These are phyloP conservation scores for Labia minor DNA, from an alignment of 2,888 invertebrate genomes.

Conservation along the genomic window DNA sequence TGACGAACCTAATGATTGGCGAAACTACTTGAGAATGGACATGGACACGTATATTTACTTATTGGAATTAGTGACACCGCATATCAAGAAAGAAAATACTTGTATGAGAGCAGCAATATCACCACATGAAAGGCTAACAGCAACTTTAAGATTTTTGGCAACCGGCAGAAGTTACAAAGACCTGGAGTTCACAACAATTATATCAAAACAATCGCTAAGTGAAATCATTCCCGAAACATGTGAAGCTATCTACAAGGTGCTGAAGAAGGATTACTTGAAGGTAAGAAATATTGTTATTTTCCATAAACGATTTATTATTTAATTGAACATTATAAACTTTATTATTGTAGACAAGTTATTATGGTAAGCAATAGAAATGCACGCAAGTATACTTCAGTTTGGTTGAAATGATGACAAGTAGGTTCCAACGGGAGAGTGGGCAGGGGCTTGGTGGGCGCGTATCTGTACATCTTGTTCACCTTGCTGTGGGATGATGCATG, in stretches of 20 bases:
- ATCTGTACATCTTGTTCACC: conserved; percentile 26
- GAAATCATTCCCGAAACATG: conserved; percentile 22
- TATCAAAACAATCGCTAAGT: conserved; percentile 19
- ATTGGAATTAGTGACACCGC: not conserved
- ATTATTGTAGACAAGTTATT: conserved; percentile 16
- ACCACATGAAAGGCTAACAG: not conserved
- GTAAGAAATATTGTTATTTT: no score
- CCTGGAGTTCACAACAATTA: conserved; percentile 22
- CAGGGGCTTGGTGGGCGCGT: conserved; percentile 18
- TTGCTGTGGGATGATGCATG: conserved; percentile 27
- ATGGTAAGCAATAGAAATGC: conserved; percentile 24
- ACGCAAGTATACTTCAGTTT: conserved; percentile 26
- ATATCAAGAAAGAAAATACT: not conserved
- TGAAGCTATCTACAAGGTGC: conserved; percentile 21
- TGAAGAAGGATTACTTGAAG: conserved; percentile 22
- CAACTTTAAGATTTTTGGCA: conserved; percentile 23
- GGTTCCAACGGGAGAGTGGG: conserved; percentile 24
- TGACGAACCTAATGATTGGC: not conserved
- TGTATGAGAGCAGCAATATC: not conserved
- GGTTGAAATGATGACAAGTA: conserved; percentile 26
- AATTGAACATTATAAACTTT: not conserved
- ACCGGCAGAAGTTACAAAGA: conserved; percentile 21
- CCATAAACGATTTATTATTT: conserved; percentile 22
- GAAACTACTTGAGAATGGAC: not conserved
- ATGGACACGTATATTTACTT: not conserved